phyloP scores from a whole-genome alignment of 1,140 invertebrate genomes.

The Neotoxoptera formosana region DNA sequence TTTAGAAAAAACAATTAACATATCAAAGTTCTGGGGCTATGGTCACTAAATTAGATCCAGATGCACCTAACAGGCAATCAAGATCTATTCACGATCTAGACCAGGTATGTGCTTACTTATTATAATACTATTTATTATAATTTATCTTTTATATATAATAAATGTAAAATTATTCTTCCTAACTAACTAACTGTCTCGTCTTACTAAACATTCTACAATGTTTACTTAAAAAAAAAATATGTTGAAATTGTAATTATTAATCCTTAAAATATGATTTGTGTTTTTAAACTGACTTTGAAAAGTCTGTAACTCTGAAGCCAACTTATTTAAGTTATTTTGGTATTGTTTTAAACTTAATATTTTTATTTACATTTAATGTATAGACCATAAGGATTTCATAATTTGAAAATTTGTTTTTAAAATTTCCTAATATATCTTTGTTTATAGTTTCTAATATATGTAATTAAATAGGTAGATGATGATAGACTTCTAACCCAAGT shows the following conservation, averaged over 20 bases:
- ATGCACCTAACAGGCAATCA: constrained; percentile 84
- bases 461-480: constrained; percentile 76
- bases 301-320: too few species aligned
- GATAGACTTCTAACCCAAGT: constrained; percentile 73
- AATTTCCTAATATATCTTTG: not conserved
- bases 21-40: constrained; percentile 70
- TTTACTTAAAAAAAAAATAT: too few species aligned
- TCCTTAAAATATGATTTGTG: too few species aligned
- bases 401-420: not conserved
- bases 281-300: too few species aligned
- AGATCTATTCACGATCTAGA: constrained; percentile 87
- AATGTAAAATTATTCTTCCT: not conserved
- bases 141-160: not conserved
- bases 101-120: constrained; percentile 65
- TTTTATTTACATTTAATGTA: not conserved
- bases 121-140: not conserved
- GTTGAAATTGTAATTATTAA: too few species aligned
- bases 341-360: not conserved
- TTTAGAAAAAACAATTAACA: constrained; percentile 64
- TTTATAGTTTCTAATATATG: not conserved
- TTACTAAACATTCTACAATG: too few species aligned
- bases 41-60: constrained; percentile 87
- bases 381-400: not conserved
- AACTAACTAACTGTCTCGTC: too few species aligned
- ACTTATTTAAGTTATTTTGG: too few species aligned